phyloP scores from a whole-genome alignment of 2,797 vertebrate species.

The Acanthis flammea region DNA sequence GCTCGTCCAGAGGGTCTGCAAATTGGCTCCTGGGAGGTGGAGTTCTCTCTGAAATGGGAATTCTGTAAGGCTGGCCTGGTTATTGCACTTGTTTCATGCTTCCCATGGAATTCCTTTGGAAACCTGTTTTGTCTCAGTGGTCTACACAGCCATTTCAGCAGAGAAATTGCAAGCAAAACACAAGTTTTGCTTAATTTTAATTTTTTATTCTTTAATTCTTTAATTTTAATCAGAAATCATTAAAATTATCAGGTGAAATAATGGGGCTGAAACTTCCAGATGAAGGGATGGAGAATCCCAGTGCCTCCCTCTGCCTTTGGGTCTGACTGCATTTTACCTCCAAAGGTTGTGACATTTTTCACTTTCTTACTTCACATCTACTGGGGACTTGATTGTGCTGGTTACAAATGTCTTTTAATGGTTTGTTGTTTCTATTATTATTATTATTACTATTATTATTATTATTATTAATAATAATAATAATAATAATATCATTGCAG shows the following conservation, averaged over 20 bases:
- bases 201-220: too few relatives aligned
- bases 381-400: background rate
- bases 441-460: background rate
- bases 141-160: background rate
- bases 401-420: background rate
- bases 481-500: too few relatives aligned
- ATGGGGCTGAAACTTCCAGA: background rate
- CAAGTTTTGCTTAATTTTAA: background rate
- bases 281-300: background rate
- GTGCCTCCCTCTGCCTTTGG: background rate
- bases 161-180: background rate
- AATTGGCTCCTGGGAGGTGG: background rate
- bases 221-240: background rate
- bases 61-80: background rate
- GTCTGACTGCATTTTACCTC: background rate
- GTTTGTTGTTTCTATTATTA: background rate
- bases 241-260: background rate
- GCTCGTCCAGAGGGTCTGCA: background rate
- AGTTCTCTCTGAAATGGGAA: background rate
- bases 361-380: background rate
- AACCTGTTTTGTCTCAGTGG: background rate
- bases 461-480: background rate
- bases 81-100: background rate
- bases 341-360: background rate
- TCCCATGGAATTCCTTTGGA: rapidly evolving